phyloP scores from a whole-genome alignment of 2,113 vertebrate genomes.

The Mus pahari region DNA sequence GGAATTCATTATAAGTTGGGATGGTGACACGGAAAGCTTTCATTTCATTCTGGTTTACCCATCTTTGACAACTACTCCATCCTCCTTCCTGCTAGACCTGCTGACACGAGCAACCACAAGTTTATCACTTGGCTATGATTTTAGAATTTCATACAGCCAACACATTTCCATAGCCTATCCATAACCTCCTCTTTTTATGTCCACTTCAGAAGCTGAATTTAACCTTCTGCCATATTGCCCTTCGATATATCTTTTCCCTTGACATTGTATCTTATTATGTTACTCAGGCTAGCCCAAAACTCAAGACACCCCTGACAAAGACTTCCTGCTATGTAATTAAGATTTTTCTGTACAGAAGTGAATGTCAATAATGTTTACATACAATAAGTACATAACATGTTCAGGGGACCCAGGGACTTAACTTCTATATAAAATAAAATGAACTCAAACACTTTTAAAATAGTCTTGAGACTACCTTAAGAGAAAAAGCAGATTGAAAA shows the following conservation, averaged over 20 bases:
- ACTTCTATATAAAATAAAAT: neutral
- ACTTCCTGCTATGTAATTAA: neutral
- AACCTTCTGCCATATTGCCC: neutral
- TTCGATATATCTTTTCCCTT: neutral
- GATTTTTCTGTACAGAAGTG: neutral
- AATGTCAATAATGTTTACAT: neutral
- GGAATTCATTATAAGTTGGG: neutral
- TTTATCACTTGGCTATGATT: neutral
- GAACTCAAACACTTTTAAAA: neutral
- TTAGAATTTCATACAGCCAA: neutral
- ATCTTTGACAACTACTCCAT: neutral
- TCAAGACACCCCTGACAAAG: rapidly evolving
- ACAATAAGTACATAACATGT: neutral
- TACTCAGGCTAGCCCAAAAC: neutral
- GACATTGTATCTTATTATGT: neutral
- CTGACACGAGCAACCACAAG: neutral
- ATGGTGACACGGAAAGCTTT: neutral
- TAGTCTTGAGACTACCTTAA: rapidly evolving
- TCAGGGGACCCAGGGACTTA: neutral
- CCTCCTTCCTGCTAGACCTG: neutral
- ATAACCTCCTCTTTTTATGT: neutral
- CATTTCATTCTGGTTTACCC: neutral
- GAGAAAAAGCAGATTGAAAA: neutral
- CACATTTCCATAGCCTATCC: neutral
- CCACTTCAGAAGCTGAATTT: neutral